Evolutionary conservation across 2,113 vertebrate species (phyloP).

Genomic region (Xiphophorus maculatus): DNA sequence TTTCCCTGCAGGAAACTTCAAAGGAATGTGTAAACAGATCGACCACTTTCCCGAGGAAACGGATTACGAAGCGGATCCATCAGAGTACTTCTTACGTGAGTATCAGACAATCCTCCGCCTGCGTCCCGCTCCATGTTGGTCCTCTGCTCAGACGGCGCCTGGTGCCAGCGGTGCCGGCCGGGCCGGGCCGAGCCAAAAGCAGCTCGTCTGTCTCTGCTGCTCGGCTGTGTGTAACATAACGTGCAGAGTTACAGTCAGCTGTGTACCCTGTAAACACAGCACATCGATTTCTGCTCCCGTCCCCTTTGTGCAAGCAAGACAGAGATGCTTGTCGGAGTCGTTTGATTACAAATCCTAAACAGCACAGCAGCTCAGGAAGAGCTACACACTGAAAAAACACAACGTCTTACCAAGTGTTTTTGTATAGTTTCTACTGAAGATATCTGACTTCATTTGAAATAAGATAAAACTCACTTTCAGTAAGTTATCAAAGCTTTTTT

Average conservation of each 20-base stretch:
- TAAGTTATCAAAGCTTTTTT: too few relatives aligned
- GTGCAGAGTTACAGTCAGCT: constrained; percentile 68
- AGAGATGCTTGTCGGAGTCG: constrained; percentile 50
- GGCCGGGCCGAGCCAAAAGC: constrained; percentile 49
- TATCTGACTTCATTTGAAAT: too few relatives aligned
- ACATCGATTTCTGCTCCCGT: constrained; percentile 76
- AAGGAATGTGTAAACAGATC: constrained; percentile 99
- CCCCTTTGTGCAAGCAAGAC: constrained; percentile 66
- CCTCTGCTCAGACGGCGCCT: constrained; percentile 31
- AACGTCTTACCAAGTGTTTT: too few relatives aligned
- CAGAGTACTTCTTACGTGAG: constrained; percentile 99
- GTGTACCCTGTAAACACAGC: constrained; percentile 74
- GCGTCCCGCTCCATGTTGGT: constrained; percentile 15
- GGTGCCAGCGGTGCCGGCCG: constrained; percentile 42
- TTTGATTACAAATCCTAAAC: constrained; percentile 64
- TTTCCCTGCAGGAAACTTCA: constrained; percentile 91
- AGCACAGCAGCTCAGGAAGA: constrained; percentile 52
- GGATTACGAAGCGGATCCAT: constrained; percentile 96
- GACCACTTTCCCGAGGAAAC: constrained; percentile 99
- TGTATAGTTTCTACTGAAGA: too few relatives aligned
- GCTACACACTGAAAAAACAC: neutral
- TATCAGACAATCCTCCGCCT: constrained; percentile 47
- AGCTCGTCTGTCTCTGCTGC: constrained; percentile 65
- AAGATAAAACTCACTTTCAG: too few relatives aligned
- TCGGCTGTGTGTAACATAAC: constrained; percentile 61